Percentiles rank a stretch among this genome's conserved stretches.
Evolutionary conservation across 2,888 invertebrate species (phyloP).

Genomic region (Scaptomyza flava): DNA sequence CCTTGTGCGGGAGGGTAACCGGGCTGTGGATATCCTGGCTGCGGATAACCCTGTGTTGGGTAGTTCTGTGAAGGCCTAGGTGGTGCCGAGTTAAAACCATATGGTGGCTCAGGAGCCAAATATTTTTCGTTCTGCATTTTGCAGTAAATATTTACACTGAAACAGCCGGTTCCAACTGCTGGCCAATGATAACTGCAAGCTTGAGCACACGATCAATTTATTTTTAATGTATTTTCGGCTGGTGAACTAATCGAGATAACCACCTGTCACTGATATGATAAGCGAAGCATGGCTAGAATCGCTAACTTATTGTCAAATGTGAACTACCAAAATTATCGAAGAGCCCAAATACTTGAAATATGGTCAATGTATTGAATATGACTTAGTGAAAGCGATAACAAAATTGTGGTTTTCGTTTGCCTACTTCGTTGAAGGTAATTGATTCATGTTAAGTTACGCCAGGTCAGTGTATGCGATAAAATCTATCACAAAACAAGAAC

Average conservation of each 20-base stretch:
- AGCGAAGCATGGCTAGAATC: background rate
- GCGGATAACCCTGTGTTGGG: conserved; percentile 10
- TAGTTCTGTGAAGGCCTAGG: conserved; percentile 5
- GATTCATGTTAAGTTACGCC: conserved; percentile 7
- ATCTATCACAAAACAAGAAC: background rate
- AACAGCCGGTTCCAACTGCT: conserved; percentile 6
- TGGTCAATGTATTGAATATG: background rate
- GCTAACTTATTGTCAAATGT: conserved; percentile 1
- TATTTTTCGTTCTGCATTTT: conserved; percentile 65
- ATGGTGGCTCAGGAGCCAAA: conserved; percentile 29
- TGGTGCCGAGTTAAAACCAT: conserved; percentile 38
- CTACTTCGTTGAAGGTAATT: background rate
- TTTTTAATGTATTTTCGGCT: conserved; percentile 19
- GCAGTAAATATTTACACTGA: background rate
- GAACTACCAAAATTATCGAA: background rate
- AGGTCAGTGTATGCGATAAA: conserved; percentile 4
- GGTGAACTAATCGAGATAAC: conserved; percentile 15
- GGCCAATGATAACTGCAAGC: conserved; percentile 29
- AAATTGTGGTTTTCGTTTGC: background rate
- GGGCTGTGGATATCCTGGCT: conserved; percentile 15
- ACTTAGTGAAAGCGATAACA: background rate
- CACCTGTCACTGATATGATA: conserved; percentile 34
- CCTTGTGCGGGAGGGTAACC: conserved; percentile 36
- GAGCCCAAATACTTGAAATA: background rate
- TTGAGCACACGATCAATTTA: background rate